Evolutionary conservation across 2,113 vertebrate genomes (phyloP), one percentile per base, ranked within the genome.

Genomic region (Cochlearius cochlearius): DNA sequence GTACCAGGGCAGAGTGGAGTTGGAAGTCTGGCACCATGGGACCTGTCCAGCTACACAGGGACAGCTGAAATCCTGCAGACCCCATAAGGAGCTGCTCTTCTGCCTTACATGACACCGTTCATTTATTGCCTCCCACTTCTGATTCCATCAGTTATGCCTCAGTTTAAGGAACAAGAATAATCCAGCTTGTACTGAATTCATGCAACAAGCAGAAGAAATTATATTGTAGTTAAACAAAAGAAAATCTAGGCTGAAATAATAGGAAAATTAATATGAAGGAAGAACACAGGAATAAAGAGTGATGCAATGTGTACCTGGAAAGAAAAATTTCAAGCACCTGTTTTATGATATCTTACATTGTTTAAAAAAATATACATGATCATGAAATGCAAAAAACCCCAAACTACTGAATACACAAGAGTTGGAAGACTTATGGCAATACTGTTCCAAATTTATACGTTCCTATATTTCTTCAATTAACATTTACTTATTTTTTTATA

Each of bases 31-130:
- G 11, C 5, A 12, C 20, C 11, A 25, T 34, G 5, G 11, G 23
- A 69, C 29, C 0, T 56, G 18, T 3, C 15, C 32, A 50, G 27
- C 2, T 15, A 16, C 49, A 30, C 1, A 34, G 21, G 6, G 32
- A 5, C 15, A 36, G 21, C 12, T 83, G 29, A 68, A 45, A 59
- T 4, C 6, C 9, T 21, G 9, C 13, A 64, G 38, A 34, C 1
- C 2, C 6, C 0, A 0, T 17, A 11, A 50, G 9, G 6, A 75
- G 19, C 4, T 7, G 2, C 10, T 72, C 2, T 52, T 76, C 32
- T 56, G 22, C 22, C 17, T 89, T 39, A 32, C 5, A 3, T 21
- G 23, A 20, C 26, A 67, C 11, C 71, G 7, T 27, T 60, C 0
- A 30, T 38, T 45, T 77, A 29, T 77, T 74, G 15, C 23, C 17